Percentiles rank a stretch among this genome's conserved stretches.
Evolutionary conservation across 2,113 vertebrate genomes (phyloP).

Genomic region (Circaetus gallicus): DNA sequence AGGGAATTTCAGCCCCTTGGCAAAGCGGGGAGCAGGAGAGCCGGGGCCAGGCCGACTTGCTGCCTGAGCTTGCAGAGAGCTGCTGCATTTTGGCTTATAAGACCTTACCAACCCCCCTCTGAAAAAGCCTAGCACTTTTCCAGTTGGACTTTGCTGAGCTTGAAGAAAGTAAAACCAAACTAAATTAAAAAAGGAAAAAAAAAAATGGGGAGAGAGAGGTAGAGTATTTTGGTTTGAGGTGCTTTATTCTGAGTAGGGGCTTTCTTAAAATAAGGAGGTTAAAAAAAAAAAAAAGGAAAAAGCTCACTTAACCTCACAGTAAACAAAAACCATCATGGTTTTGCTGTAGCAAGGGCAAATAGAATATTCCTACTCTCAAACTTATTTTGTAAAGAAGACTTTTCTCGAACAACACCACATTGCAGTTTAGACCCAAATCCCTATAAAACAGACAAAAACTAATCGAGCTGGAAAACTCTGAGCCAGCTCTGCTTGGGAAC

Average conservation of each 20-base stretch:
- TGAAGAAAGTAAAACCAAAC: background rate
- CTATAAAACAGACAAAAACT: background rate
- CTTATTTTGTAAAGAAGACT: background rate
- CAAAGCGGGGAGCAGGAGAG: background rate
- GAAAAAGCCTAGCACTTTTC: background rate
- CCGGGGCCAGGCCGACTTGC: fast-evolving
- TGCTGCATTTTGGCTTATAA: background rate
- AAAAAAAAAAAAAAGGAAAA: background rate
- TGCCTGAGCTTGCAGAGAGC: background rate
- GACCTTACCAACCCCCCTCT: background rate
- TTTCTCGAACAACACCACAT: background rate
- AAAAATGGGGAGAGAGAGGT: background rate
- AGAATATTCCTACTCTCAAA: background rate
- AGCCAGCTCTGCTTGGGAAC: background rate
- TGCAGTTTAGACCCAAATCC: background rate
- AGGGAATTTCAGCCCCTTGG: background rate
- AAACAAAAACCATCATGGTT: background rate
- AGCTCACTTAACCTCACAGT: background rate
- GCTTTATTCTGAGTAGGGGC: background rate
- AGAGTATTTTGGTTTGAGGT: background rate
- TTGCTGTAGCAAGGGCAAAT: background rate
- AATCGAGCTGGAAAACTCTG: background rate
- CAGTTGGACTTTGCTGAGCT: background rate
- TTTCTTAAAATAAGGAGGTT: background rate
- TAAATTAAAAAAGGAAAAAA: background rate